Percentiles rank a stretch among this genome's conserved stretches.
phyloP scores from a whole-genome alignment of 2,888 invertebrate genomes.

The Rhogogaster chlorosoma region DNA sequence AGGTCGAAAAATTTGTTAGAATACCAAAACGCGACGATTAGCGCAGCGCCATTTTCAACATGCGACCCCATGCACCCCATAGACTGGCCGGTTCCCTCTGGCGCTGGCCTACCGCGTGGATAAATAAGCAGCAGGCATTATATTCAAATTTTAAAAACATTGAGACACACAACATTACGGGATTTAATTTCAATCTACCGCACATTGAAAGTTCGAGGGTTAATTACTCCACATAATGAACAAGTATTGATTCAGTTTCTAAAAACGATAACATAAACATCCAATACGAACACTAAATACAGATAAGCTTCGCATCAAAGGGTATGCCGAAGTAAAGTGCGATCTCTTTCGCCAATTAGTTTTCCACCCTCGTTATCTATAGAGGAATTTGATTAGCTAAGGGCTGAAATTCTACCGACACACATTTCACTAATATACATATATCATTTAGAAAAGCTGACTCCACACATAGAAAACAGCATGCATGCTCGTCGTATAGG shows the following conservation, averaged over 20 bases:
- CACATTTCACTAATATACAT: too few species aligned
- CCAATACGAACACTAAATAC: too few species aligned
- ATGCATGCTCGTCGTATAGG: background rate
- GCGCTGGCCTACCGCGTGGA: background rate
- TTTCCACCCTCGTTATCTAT: background rate
- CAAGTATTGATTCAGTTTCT: too few species aligned
- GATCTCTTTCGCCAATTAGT: background rate
- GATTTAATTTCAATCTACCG: too few species aligned
- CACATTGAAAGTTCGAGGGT: too few species aligned
- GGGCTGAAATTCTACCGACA: background rate
- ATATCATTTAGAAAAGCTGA: too few species aligned
- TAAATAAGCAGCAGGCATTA: background rate
- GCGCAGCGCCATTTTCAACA: background rate
- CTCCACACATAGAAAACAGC: background rate
- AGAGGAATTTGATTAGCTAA: background rate
- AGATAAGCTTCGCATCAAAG: too few species aligned
- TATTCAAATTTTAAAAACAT: background rate
- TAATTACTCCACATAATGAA: too few species aligned
- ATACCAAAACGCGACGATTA: background rate
- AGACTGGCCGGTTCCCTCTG: background rate
- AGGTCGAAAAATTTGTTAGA: conserved; percentile 67
- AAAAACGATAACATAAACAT: too few species aligned
- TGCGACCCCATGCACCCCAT: background rate
- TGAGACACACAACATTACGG: background rate
- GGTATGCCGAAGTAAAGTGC: too few species aligned